Evolutionary conservation across 1,140 invertebrate species (phyloP).

Genomic region (Drosophila pachea): DNA sequence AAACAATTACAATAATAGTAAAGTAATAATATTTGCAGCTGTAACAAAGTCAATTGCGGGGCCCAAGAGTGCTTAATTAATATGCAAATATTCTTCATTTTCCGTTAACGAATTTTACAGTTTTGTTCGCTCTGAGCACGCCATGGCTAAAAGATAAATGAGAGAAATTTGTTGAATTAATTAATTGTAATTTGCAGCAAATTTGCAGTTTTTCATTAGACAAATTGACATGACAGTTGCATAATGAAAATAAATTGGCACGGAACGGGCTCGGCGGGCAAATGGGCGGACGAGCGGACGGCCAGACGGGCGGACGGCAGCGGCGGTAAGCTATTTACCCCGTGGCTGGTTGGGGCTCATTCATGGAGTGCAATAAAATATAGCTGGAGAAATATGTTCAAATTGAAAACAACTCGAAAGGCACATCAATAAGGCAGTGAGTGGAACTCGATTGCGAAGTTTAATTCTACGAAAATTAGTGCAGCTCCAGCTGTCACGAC

Average conservation of each 20-base stretch:
- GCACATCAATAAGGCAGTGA: too few species aligned
- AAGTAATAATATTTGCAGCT: conserved; percentile 20
- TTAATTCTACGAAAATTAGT: background rate
- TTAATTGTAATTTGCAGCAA: conserved; percentile 41
- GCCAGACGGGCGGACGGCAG: too few species aligned
- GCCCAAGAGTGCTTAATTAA: conserved; percentile 11
- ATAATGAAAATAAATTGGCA: conserved; percentile 33
- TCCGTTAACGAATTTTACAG: background rate
- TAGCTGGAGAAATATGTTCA: background rate
- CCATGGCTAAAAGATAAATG: conserved; percentile 22
- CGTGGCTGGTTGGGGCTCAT: background rate
- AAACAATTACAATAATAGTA: conserved; percentile 32
- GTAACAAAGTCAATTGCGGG: conserved; percentile 14
- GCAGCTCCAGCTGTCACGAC: background rate
- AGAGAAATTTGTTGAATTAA: conserved; percentile 36
- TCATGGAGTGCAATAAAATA: conserved; percentile 19
- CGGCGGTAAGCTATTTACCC: background rate
- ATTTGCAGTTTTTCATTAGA: conserved; percentile 39
- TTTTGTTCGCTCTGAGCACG: too few species aligned
- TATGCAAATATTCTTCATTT: conserved; percentile 16
- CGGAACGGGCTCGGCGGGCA: too few species aligned
- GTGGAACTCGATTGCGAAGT: background rate
- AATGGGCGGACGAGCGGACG: too few species aligned
- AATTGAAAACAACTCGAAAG: background rate
- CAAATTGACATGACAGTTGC: conserved; percentile 34